Conservation (phyloP, 2,113 vertebrate species). For the Ptilorrhoa leucosticta region DNA sequence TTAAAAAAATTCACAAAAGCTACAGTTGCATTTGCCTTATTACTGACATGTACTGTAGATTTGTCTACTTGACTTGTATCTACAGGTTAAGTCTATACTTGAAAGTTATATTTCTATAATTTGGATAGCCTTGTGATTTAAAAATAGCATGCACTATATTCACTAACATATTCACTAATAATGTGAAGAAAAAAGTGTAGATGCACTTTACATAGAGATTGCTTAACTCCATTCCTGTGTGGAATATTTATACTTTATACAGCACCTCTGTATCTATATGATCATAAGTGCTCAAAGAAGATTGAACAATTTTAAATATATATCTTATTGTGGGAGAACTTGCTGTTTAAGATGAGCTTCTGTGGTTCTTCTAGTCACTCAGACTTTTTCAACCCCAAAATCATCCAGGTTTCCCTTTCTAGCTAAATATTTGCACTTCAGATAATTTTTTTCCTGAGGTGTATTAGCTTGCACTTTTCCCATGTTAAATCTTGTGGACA, state of each 20-base stretch:
- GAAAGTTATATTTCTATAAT: neutral
- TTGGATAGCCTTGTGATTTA: neutral
- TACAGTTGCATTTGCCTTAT: neutral
- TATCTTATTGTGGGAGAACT: neutral
- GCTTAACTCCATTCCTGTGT: neutral
- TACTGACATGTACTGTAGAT: neutral
- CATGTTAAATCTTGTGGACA: neutral
- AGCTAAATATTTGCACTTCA: conserved; percentile 11
- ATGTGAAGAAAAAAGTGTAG: neutral
- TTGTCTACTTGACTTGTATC: neutral
- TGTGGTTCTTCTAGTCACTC: neutral
- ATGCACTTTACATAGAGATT: neutral
- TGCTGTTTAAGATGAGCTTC: neutral
- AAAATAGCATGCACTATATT: neutral
- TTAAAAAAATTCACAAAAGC: neutral
- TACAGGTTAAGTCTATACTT: neutral
- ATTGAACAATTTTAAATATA: neutral
- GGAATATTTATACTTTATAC: neutral
- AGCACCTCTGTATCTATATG: neutral
- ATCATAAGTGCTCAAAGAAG: neutral
- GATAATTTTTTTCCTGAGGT: neutral
- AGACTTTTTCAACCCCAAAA: neutral
- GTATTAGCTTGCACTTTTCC: conserved; percentile 14
- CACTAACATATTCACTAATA: neutral
- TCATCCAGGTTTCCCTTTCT: neutral